Base-by-base conservation (phyloP, 2,888 invertebrate genomes). In the Trichopoda pennipes region DNA sequence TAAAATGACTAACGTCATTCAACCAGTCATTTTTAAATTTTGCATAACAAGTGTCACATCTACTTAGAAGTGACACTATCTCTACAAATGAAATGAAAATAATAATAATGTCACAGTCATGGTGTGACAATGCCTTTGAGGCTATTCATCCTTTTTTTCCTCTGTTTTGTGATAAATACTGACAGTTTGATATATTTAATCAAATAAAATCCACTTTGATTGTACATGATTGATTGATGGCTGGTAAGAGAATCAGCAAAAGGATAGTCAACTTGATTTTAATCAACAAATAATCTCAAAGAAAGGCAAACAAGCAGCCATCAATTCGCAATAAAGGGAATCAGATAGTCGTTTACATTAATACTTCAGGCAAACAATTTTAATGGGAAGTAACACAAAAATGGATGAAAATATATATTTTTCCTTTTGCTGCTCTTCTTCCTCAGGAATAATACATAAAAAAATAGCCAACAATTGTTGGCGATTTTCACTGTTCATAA, bases 401-500 rank as follows among this genome's bases (percentile, higher is more conserved):
- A 38, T 16, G 16, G 42, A 16, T 1, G 6, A 9, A 47, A 49
- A 38, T 32, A 38, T 32, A 2, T 44, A 47, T 35, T 49, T 16
- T 10, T 12, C 9, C 1, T n/a, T 16, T 53, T 23, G 23, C 42
- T 53, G 17, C 8, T 68, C 47, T 35, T 8, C 1, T 19, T 38
- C 8, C 17, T n/a, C 58, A 42, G 32, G 32, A 12, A 28, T n/a
- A n/a, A n/a, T n/a, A n/a, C 12, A n/a, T 32, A 51, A 42, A 49
- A 47, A 47, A 55, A 16, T 66, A n/a, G 14, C 21, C 21, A 44
- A 12, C 16, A 12, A 38, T 55, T 73, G 60, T 47, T 60, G 55
- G 19, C 61, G 73, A 68, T 73, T 79, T 79, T 73, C 47, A 28
- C 19, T 73, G 47, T 55, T 79, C 60, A 60, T 66, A 79, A 79